Evolutionary conservation across 2,113 vertebrate species (phyloP).

Genomic region (Phalacrocorax pelagicus): DNA sequence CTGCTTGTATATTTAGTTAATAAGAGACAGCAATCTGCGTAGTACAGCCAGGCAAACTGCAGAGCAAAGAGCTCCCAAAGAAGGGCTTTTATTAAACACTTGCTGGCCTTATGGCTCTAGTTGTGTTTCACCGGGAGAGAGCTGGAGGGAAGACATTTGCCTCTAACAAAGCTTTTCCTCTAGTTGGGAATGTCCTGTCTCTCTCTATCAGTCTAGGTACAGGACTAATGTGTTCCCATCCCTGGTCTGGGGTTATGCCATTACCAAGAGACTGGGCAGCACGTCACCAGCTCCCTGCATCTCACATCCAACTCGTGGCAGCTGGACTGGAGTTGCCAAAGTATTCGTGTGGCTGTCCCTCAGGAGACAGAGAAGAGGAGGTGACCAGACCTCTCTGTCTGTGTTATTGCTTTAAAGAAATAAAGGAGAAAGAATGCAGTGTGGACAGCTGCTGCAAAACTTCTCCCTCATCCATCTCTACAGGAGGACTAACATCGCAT

Average conservation of each 20-base stretch:
- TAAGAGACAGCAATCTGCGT: slow-evolving; percentile 50
- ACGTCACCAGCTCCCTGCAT: background rate
- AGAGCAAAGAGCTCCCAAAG: background rate
- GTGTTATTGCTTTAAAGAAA: background rate
- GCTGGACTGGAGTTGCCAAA: background rate
- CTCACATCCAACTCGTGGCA: background rate
- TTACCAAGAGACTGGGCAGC: background rate
- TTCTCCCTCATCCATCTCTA: background rate
- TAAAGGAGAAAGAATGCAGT: background rate
- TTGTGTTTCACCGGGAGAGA: background rate
- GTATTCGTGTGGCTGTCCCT: background rate
- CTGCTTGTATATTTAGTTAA: slow-evolving; percentile 58
- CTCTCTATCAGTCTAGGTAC: background rate
- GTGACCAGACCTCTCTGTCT: background rate
- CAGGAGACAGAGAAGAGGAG: background rate
- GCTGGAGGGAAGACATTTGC: background rate
- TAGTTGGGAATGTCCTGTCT: background rate
- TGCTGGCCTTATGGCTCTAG: background rate
- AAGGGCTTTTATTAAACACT: background rate
- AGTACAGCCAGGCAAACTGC: background rate
- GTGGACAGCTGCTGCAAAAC: background rate
- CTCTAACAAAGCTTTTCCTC: background rate
- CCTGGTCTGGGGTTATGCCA: background rate
- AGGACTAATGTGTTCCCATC: background rate
- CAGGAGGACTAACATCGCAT: background rate